Evolutionary conservation across 2,888 invertebrate genomes (phyloP).

Genomic region (Galerucella calmariensis): DNA sequence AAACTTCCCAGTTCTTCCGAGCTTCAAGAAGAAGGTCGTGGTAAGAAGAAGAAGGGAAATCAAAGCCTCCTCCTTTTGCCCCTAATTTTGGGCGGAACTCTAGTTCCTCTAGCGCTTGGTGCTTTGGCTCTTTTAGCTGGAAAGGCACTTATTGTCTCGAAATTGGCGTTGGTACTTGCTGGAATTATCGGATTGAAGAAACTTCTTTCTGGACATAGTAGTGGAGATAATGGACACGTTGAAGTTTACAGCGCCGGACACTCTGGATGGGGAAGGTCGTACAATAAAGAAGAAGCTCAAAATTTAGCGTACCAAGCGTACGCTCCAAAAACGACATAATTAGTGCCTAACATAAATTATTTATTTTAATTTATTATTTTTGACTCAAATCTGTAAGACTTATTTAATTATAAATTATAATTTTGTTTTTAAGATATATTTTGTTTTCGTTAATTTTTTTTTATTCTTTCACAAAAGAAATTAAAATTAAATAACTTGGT

Average conservation of each 20-base stretch:
- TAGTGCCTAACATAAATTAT: slow-evolving; percentile 42
- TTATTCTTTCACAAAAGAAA: too few relatives aligned
- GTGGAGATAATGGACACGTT: slow-evolving; percentile 73
- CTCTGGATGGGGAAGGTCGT: slow-evolving; percentile 80
- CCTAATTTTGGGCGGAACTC: slow-evolving; percentile 81
- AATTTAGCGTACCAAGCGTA: slow-evolving; percentile 71
- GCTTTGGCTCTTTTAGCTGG: slow-evolving; percentile 85
- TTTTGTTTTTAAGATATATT: neutral
- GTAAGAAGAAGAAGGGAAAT: slow-evolving; percentile 78
- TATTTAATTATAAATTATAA: slow-evolving; percentile 41
- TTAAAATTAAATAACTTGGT: too few relatives aligned
- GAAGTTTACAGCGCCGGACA: slow-evolving; percentile 72
- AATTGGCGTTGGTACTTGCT: slow-evolving; percentile 83
- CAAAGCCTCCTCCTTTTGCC: slow-evolving; percentile 82
- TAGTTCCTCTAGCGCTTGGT: slow-evolving; percentile 85
- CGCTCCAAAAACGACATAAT: slow-evolving; percentile 56
- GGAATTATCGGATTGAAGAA: slow-evolving; percentile 89
- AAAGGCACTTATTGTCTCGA: slow-evolving; percentile 87
- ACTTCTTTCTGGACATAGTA: slow-evolving; percentile 73
- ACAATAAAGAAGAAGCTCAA: slow-evolving; percentile 65
- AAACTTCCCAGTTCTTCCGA: slow-evolving; percentile 79
- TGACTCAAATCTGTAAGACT: slow-evolving; percentile 43
- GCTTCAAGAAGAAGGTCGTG: slow-evolving; percentile 68
- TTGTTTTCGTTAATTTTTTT: too few relatives aligned
- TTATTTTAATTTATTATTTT: slow-evolving; percentile 57